Evolutionary conservation across 2,113 vertebrate genomes (phyloP), one percentile per base, ranked within the genome.

Genomic region (Oriolus oriolus): DNA sequence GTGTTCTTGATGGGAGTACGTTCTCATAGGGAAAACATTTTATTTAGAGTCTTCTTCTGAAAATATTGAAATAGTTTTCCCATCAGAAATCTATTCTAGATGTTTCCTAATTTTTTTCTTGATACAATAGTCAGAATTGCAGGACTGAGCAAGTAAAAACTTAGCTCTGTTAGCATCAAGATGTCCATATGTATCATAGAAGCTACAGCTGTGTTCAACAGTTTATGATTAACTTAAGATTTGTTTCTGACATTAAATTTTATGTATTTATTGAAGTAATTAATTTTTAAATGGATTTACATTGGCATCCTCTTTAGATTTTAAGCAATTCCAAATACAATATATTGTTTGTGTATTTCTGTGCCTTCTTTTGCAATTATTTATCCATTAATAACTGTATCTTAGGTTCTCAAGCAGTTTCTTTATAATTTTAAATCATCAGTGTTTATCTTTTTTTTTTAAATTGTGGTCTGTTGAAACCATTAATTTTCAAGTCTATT

Each of bases 401-500:
- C 42, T 50, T 79, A 16, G 9, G 2, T 79, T 95, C 78, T 42
- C 41, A 65, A 65, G 37, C 49, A 53, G 10, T 77, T 85, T 82
- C 57, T 88, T 91, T 68, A 16, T 68, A 76, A 73, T 76, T 92
- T 69, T 61, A 79, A 68, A 88, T 90, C 57, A 75, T 85, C n/a
- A 41, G 17, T 84, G 12, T 71, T 95, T 82, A 68, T 71, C 18
- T 88, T 49, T 53, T 79, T 75, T 59, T 59, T 85, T 28, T 3
- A 79, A 82, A 80, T 63, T 65, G 16, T 84, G 24, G 16, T 84
- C 88, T 74, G 19, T 93, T 80, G 49, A 94, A 93, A 70, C 75
- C 68, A 81, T 92, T 96, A 2, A 70, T 93, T 95, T 96, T 92
- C 90, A 81, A 84, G 52, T 73, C 86, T 89, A 27, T 93, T 88